These are phyloP conservation scores for Coleophora deauratella DNA, from an alignment of 2,888 invertebrate species.

Conservation along the genomic window DNA sequence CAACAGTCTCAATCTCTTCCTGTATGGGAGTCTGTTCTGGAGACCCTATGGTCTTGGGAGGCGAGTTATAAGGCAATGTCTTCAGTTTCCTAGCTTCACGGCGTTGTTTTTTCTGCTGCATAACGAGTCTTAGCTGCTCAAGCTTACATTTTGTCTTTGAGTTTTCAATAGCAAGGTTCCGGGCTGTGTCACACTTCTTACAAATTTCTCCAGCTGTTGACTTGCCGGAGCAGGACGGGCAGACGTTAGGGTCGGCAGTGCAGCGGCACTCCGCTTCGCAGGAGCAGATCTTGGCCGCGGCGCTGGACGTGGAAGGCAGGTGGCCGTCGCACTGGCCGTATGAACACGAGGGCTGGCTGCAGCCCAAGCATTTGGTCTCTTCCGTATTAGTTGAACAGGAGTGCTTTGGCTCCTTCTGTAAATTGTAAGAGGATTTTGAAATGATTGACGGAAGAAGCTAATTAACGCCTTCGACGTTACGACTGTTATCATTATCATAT, in stretches of 20 bases:
- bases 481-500: too few species aligned
- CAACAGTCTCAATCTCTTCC: slow-evolving; percentile 74
- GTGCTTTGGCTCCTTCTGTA: slow-evolving; percentile 58
- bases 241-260: slow-evolving; percentile 29
- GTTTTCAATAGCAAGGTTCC: slow-evolving; percentile 79
- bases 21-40: slow-evolving; percentile 91
- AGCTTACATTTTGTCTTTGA: slow-evolving; percentile 89
- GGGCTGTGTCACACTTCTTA: slow-evolving; percentile 59
- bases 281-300: slow-evolving; percentile 14
- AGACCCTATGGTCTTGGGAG: slow-evolving; percentile 86
- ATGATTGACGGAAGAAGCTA: too few species aligned
- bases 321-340: slow-evolving; percentile 57
- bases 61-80: slow-evolving; percentile 75
- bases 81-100: slow-evolving; percentile 85
- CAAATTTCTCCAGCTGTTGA: slow-evolving; percentile 40
- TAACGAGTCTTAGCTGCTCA: slow-evolving; percentile 88
- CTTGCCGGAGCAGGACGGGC: slow-evolving; percentile 32
- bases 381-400: slow-evolving; percentile 35
- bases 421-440: too few species aligned
- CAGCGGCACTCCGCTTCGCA: slow-evolving; percentile 27
- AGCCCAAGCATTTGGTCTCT: slow-evolving; percentile 41
- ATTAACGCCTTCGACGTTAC: too few species aligned
- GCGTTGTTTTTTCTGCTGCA: slow-evolving; percentile 91
- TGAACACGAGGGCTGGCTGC: slow-evolving; percentile 42
- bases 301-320: slow-evolving; percentile 22